Percentiles rank a stretch among this genome's conserved stretches.
Evolutionary conservation across 2,113 vertebrate species (phyloP).

Genomic region (Pygoscelis adeliae): DNA sequence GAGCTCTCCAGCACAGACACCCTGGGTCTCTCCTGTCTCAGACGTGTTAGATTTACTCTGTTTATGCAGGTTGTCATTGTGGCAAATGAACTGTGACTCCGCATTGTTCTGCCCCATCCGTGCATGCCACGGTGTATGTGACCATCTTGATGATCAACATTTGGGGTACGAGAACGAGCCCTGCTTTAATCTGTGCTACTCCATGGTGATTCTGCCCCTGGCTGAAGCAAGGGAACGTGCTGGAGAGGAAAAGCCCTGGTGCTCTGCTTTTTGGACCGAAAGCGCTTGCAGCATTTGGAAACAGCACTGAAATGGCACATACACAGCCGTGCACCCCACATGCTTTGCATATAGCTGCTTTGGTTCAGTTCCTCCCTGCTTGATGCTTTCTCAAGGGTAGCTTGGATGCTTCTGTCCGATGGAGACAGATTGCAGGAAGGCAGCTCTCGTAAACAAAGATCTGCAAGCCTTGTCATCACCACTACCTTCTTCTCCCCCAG

Average conservation of each 20-base stretch:
- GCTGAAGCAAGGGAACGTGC: not conserved
- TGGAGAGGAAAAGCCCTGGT: not conserved
- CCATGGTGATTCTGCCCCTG: accelerated
- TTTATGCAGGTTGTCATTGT: not conserved
- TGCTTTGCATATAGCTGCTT: accelerated
- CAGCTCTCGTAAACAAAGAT: not conserved
- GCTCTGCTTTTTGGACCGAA: not conserved
- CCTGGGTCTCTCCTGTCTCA: accelerated
- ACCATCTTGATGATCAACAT: not conserved
- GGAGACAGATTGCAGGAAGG: not conserved
- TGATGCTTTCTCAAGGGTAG: accelerated
- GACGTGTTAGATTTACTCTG: accelerated
- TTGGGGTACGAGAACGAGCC: not conserved
- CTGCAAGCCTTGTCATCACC: not conserved
- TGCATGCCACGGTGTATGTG: accelerated
- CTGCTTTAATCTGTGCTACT: accelerated
- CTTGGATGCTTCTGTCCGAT: not conserved
- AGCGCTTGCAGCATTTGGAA: not conserved
- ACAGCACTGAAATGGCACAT: accelerated
- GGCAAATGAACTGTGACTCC: not conserved
- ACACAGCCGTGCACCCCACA: accelerated
- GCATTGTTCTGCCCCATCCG: not conserved
- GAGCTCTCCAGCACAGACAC: not conserved
- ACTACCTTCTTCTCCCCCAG: not conserved
- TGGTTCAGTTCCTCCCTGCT: not conserved